Percentiles rank a stretch among this genome's conserved stretches.
phyloP scores from a whole-genome alignment of 2,888 invertebrate species.

The Camptogramma bilineatum region DNA sequence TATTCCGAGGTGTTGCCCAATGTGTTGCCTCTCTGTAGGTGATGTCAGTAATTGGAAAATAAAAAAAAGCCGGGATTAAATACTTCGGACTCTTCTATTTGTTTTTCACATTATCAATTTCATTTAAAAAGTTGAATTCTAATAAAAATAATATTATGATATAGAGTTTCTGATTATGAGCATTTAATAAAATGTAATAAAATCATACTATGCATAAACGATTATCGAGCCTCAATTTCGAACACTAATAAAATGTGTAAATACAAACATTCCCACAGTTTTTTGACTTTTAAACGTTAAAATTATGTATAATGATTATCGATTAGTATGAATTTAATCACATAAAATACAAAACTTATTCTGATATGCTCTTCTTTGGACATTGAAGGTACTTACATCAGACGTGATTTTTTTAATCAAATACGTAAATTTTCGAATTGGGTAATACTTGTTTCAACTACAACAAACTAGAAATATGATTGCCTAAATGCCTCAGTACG shows the following conservation, averaged over 20 bases:
- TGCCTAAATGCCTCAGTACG: constrained; percentile 20
- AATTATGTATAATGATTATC: constrained; percentile 50
- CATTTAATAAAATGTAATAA: constrained; percentile 34
- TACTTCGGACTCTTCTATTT: constrained; percentile 22
- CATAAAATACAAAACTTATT: constrained; percentile 44
- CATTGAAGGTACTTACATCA: constrained; percentile 18
- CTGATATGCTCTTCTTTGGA: constrained; percentile 28
- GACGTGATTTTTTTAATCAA: constrained; percentile 16
- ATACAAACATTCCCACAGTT: constrained; percentile 66
- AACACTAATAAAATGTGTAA: constrained; percentile 58
- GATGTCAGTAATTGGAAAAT: constrained; percentile 45
- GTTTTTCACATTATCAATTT: constrained; percentile 28
- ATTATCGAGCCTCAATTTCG: constrained; percentile 60
- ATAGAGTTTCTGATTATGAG: constrained; percentile 32
- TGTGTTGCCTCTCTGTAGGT: constrained; percentile 69
- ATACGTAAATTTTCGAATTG: constrained; percentile 1
- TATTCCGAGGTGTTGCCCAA: constrained; percentile 65
- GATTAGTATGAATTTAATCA: constrained; percentile 48
- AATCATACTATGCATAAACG: constrained; percentile 62
- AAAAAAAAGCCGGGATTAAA: constrained; percentile 28
- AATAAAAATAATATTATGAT: constrained; percentile 33
- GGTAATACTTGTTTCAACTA: background rate
- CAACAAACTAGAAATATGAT: constrained; percentile 25
- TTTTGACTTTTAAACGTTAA: constrained; percentile 56
- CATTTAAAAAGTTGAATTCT: constrained; percentile 21